Evolutionary conservation across 2,888 invertebrate species (phyloP), one percentile per base, ranked within the genome.

Genomic region (Pseudanteris insignis): DNA sequence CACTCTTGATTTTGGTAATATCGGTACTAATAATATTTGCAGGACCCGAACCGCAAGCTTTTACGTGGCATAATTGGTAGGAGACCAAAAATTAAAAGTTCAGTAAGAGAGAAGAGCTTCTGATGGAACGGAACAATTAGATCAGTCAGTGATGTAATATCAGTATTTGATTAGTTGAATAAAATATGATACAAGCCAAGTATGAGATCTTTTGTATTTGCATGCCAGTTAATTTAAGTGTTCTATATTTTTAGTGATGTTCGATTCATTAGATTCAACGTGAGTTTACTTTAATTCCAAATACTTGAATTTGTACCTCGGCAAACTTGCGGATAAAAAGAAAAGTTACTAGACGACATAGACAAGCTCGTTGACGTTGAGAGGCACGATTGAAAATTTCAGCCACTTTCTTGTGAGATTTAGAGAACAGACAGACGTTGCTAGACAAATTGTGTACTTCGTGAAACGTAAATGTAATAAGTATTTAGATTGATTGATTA

Each of bases 261-360:
- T 38, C 46, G 46, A 58, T 50, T 37, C 29, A 48, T 44, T 44
- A 15, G 15, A 51, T 33, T 46, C 51, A 29, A 29, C 24, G 40
- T 30, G 28, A 41, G 30, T 36, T 41, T 30, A 41, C 60, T 53
- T 43, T 60, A 53, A 65, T 72, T 73, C 73, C 72, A 74, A 74
- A 73, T 74, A 74, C 74, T 71, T 70, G 67, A 68, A 71, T 73
- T 70, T 70, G 59, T 67, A 64, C 33, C 33, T 41, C 36, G n/a
- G 29, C 46, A 14, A 37, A 60, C 12, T 60, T 40, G 54, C 21
- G 60, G 48, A 44, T 9, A 60, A 60, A 60, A 60, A 60, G 43
- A 53, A 44, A 50, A 50, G 50, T 36, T 46, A 54, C 50, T 43
- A 48, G 34, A 61, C 54, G 47, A 44, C 47, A 44, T 38, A 54